Evolutionary conservation across 35 echinoderm and acorn worm species (phyloP).

Genomic region (Diadema setosum): DNA sequence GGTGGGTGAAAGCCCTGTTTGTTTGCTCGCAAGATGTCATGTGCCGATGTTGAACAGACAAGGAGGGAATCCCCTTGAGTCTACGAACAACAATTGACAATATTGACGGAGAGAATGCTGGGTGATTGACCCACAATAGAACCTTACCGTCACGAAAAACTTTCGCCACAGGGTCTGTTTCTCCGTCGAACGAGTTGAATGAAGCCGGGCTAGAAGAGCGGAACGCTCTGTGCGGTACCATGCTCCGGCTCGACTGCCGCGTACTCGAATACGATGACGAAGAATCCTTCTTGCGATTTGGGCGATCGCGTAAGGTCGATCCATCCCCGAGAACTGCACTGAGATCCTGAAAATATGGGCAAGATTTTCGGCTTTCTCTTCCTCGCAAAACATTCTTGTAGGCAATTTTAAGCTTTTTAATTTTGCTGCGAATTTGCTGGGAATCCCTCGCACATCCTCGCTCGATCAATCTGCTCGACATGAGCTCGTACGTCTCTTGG

Average conservation of each 20-base stretch:
- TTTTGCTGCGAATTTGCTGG: conserved; percentile 10
- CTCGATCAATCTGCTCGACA: neutral
- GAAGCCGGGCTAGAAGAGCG: neutral
- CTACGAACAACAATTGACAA: no score
- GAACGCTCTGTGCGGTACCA: conserved; percentile 5
- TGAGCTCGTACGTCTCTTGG: conserved; percentile 3
- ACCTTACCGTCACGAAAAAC: conserved; percentile 12
- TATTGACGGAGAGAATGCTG: no score
- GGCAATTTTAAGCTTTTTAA: conserved; percentile 15
- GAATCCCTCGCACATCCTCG: neutral
- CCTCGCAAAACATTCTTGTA: conserved; percentile 20
- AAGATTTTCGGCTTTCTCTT: conserved; percentile 23
- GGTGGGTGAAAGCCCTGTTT: neutral
- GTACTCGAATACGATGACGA: neutral
- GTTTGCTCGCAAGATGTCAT: no score
- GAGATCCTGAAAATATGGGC: conserved; percentile 24
- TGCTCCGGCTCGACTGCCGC: neutral
- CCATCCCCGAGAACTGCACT: conserved; percentile 5
- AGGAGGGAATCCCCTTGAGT: neutral
- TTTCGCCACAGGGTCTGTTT: conserved; percentile 13
- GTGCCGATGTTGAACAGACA: no score
- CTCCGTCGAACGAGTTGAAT: neutral
- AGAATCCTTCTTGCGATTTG: conserved; percentile 5
- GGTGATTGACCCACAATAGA: no score
- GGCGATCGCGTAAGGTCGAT: neutral